Percentiles rank a stretch among this genome's conserved stretches.
Evolutionary conservation across 2,888 invertebrate genomes (phyloP).

Genomic region (Hololepta plana): DNA sequence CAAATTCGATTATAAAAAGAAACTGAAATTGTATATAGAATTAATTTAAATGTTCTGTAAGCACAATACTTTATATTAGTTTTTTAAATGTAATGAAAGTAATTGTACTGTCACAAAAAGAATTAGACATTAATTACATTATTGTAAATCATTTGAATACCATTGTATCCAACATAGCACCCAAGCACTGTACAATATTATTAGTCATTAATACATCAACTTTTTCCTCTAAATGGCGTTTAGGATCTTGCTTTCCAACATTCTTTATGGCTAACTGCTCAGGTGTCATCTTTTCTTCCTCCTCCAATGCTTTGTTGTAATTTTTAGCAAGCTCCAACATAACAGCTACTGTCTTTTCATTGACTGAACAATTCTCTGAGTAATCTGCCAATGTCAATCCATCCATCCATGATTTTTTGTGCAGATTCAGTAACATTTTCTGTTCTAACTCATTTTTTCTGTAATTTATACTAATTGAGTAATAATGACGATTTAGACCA

Average conservation of each 20-base stretch:
- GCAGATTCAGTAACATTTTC: slow-evolving; percentile 95
- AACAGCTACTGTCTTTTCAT: slow-evolving; percentile 85
- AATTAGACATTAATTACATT: no score
- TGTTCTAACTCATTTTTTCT: slow-evolving; percentile 97
- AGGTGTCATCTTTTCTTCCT: slow-evolving; percentile 98
- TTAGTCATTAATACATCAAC: slow-evolving; percentile 92
- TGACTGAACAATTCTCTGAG: slow-evolving; percentile 79
- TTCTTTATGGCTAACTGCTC: slow-evolving; percentile 99
- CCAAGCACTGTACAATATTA: slow-evolving; percentile 94
- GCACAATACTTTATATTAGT: no score
- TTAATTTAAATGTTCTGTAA: no score
- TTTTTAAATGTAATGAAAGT: no score
- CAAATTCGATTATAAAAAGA: no score
- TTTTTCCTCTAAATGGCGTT: slow-evolving; percentile 97
- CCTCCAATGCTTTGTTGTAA: slow-evolving; percentile 81
- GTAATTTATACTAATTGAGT: slow-evolving; percentile 98
- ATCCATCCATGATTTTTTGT: slow-evolving; percentile 99
- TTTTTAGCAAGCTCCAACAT: slow-evolving; percentile 96
- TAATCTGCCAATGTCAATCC: slow-evolving; percentile 83
- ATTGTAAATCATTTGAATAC: slow-evolving; percentile 79
- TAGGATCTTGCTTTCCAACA: slow-evolving; percentile 98
- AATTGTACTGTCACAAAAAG: no score
- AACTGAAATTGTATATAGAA: no score
- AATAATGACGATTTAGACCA: slow-evolving; percentile 96
- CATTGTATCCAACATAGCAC: slow-evolving; percentile 88